These are phyloP conservation scores for Daptonema setosum DNA, from an alignment of 2,888 invertebrate genomes.

Conservation along the genomic window DNA sequence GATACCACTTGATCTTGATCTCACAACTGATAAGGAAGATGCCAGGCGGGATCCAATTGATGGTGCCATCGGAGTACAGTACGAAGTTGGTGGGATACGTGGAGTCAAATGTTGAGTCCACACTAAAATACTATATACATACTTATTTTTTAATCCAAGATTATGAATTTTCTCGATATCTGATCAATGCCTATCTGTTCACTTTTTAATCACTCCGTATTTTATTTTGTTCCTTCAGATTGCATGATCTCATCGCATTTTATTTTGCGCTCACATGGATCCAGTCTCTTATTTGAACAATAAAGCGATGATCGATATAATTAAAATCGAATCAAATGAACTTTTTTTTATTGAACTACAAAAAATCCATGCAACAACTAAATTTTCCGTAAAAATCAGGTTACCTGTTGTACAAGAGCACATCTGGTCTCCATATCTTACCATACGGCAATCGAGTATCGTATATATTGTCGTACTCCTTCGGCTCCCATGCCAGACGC, in stretches of 20 bases:
- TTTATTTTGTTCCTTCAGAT: too few species aligned
- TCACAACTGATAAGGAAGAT: slow-evolving; percentile 44
- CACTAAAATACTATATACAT: slow-evolving; percentile 39
- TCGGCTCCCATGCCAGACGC: slow-evolving; percentile 83
- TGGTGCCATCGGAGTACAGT: slow-evolving; percentile 77
- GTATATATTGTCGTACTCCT: slow-evolving; percentile 76
- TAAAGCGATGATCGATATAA: too few species aligned
- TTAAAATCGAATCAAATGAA: too few species aligned
- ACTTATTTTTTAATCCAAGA: not conserved
- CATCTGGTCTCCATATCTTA: slow-evolving; percentile 89
- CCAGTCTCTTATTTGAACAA: too few species aligned
- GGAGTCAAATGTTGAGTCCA: slow-evolving; percentile 93
- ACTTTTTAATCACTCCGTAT: too few species aligned
- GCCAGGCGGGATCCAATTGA: slow-evolving; percentile 76
- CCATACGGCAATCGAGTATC: slow-evolving; percentile 80
- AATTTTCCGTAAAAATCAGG: not conserved
- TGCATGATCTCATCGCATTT: too few species aligned
- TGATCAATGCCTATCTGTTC: too few species aligned
- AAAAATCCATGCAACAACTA: not conserved
- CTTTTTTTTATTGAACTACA: too few species aligned
- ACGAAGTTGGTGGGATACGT: slow-evolving; percentile 93
- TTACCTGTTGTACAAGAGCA: slow-evolving; percentile 95
- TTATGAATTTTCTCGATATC: not conserved
- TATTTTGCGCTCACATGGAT: too few species aligned
- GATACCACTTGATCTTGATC: slow-evolving; percentile 97